Evolutionary conservation across 2,888 invertebrate genomes (phyloP).

Genomic region (Acanthosepion lycidas): DNA sequence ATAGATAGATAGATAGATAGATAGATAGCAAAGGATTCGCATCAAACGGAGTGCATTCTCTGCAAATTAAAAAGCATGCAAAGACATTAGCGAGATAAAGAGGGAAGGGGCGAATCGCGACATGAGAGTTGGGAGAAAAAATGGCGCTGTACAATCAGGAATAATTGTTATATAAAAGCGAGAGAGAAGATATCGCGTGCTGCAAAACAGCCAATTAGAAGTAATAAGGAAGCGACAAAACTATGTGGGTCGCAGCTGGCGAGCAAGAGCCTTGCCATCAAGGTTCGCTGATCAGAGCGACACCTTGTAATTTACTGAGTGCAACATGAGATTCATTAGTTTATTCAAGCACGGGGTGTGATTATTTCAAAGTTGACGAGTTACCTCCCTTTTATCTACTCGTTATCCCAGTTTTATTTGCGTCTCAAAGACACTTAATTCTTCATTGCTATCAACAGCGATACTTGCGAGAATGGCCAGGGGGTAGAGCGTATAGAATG

Average conservation of each 20-base stretch:
- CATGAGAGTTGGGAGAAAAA: background rate
- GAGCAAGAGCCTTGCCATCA: background rate
- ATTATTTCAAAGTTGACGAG: background rate
- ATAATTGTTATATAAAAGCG: conserved; percentile 33
- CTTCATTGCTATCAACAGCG: background rate
- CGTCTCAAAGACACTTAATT: conserved; percentile 33
- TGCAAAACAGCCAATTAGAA: background rate
- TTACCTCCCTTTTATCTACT: conserved; percentile 20
- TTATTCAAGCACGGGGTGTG: background rate
- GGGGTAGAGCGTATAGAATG: background rate
- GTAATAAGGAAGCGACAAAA: background rate
- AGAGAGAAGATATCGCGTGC: background rate
- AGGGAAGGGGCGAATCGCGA: background rate
- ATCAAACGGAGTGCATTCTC: no score
- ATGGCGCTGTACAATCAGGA: background rate
- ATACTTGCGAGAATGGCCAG: background rate
- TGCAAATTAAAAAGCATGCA: background rate
- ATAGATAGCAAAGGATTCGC: background rate
- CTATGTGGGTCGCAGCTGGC: background rate
- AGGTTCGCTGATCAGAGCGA: conserved; percentile 33
- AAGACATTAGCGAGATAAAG: background rate
- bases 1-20: background rate
- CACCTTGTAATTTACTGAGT: conserved; percentile 4
- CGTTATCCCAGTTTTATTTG: background rate
- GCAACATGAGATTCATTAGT: background rate